These are phyloP conservation scores for Mustelus asterias DNA, from an alignment of 2,113 vertebrate genomes.

Conservation along the genomic window DNA sequence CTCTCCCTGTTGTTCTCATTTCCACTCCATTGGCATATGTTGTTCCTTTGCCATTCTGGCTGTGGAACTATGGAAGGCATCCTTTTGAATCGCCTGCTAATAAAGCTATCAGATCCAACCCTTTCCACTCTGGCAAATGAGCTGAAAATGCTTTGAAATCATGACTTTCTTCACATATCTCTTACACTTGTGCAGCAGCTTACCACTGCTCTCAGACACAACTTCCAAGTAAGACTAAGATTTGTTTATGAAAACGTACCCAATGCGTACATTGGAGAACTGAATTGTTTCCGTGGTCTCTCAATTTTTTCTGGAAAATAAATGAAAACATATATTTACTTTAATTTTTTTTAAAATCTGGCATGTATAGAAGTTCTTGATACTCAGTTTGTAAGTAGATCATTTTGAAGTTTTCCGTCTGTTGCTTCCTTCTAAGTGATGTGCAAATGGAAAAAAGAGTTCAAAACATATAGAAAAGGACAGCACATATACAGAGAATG, in stretches of 20 bases:
- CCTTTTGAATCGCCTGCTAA: neutral
- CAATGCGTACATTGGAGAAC: neutral
- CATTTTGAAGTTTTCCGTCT: too few species aligned
- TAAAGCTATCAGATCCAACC: too few species aligned
- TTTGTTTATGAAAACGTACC: neutral
- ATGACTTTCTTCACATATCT: neutral
- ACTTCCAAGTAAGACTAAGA: neutral
- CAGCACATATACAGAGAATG: too few species aligned
- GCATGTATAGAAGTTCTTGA: neutral
- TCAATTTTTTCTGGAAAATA: neutral
- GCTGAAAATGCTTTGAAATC: neutral
- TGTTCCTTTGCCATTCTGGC: neutral
- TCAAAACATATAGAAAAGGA: too few species aligned
- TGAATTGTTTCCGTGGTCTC: too few species aligned
- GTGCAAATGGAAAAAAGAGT: too few species aligned
- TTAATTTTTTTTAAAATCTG: too few species aligned
- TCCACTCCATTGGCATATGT: neutral
- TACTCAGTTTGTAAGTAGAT: too few species aligned
- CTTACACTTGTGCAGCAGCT: neutral
- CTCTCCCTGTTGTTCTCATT: neutral
- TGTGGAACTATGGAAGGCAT: neutral
- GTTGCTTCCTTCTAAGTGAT: too few species aligned
- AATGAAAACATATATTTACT: neutral
- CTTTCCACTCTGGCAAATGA: neutral
- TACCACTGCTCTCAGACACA: neutral